A percentile compares a stretch with the other conserved stretches of the same genome.
Conservation (phyloP, 2,113 vertebrate genomes). For the Bos indicus region DNA sequence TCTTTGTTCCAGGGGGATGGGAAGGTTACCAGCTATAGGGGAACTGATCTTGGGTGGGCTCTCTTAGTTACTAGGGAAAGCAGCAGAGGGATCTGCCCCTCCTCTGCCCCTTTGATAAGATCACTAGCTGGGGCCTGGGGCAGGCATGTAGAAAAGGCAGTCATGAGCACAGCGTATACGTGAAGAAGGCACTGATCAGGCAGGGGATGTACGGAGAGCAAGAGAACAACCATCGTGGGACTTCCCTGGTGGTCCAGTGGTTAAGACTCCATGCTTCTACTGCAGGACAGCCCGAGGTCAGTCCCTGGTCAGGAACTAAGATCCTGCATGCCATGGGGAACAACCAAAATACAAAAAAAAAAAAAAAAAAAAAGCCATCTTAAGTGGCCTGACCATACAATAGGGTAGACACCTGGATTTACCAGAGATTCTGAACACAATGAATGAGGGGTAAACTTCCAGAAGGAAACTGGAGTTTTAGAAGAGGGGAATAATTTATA, state of each 20-base stretch:
- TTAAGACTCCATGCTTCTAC: background rate
- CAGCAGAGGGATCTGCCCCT: background rate
- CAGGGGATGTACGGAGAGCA: background rate
- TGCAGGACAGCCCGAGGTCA: fast-evolving
- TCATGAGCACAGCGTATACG: background rate
- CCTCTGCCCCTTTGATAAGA: background rate
- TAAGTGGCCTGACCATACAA: background rate
- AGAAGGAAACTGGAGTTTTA: background rate
- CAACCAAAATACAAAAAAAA: background rate
- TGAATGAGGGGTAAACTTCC: background rate
- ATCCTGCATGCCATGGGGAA: background rate
- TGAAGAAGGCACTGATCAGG: background rate
- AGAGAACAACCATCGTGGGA: background rate
- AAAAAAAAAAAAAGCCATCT: background rate
- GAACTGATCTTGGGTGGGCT: background rate
- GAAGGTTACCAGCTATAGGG: background rate
- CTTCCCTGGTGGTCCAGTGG: background rate
- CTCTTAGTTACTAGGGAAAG: background rate
- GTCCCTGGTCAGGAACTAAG: background rate
- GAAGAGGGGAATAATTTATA: background rate
- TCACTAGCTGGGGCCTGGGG: background rate
- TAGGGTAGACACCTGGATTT: background rate
- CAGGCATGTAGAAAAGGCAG: background rate
- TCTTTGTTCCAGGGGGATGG: background rate
- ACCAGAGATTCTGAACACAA: background rate